phyloP scores from a whole-genome alignment of 2,797 vertebrate genomes.

The Anomalospiza imberbis region DNA sequence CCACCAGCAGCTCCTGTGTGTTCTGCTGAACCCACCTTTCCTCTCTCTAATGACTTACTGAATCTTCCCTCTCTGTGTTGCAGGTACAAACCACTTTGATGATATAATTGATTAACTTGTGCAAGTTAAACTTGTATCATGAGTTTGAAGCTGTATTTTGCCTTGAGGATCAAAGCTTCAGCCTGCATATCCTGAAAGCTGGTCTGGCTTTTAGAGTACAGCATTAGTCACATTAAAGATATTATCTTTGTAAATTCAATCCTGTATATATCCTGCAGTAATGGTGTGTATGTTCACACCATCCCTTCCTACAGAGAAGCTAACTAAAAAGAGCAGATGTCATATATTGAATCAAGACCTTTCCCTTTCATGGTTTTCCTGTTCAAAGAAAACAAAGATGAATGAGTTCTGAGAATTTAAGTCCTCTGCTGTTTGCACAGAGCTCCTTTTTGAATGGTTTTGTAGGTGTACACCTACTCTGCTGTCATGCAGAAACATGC shows the following conservation, averaged over 20 bases:
- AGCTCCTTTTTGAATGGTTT: not conserved
- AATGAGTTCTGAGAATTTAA: not conserved
- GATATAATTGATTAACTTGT: not conserved
- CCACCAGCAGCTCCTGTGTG: not conserved
- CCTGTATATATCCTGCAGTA: not conserved
- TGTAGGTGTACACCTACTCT: not conserved
- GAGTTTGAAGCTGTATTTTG: not conserved
- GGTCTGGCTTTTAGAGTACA: not conserved
- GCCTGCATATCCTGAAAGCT: not conserved
- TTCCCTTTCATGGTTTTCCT: not conserved
- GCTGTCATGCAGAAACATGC: not conserved
- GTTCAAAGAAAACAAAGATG: not conserved
- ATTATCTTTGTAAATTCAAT: not conserved
- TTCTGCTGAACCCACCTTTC: not conserved
- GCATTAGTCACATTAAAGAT: not conserved
- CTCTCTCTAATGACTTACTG: not conserved
- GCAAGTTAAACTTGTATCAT: not conserved
- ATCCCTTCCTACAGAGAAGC: not conserved
- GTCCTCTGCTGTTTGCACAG: not conserved
- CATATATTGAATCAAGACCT: not conserved
- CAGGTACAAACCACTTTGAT: not conserved
- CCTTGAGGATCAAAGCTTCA: conserved; percentile 19
- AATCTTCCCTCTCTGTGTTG: not conserved
- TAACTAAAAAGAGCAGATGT: not conserved
- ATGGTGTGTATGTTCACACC: not conserved